Evolutionary conservation across 2,888 invertebrate species (phyloP), one percentile per base, ranked within the genome.

Genomic region (Criorhina ranunculi): DNA sequence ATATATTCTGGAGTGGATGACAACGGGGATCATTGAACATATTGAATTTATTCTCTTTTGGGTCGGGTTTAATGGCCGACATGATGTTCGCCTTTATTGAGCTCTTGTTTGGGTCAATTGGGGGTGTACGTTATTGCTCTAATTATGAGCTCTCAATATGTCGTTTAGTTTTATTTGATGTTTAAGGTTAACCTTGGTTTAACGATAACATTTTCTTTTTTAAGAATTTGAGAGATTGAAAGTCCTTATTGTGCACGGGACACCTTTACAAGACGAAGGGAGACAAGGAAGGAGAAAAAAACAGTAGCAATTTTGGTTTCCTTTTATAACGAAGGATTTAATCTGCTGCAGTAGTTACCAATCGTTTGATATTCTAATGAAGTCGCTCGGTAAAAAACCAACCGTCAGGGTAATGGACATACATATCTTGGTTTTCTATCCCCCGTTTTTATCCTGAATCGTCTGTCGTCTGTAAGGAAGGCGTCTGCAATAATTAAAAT

Each of bases 401-500:
- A 85, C 53, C 46, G 53, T 64, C 80, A 76, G 55, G 24, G 44
- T 64, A 76, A 85, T 80, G 80, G 80, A 60, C 64, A 80, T 70
- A 83, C n/a, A n/a, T 24, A 79, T 73, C 83, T 67, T 64, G 49
- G 60, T 69, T 33, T 46, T 78, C 75, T 37, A 37, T 59, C 42
- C 51, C 31, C 62, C n/a, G 5, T 11, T 11, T 51, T 62, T 49
- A 17, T 57, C 40, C 46, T 42, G 64, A 46, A 70, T 70, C 42
- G 80, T 76, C 85, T 80, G 76, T 55, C 46, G 80, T 85, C 80
- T 85, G 80, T 49, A 70, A 85, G 85, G 85, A 76, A 79, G 75
- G 75, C 85, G 85, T 85, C 85, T 80, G 70, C 66, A 85, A 85
- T 85, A 80, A 85, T 85, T 85, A 85, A 85, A 85, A 85, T 85